These are phyloP conservation scores for Buceros bicornis DNA, from an alignment of 2,797 vertebrate species.

Conservation along the genomic window DNA sequence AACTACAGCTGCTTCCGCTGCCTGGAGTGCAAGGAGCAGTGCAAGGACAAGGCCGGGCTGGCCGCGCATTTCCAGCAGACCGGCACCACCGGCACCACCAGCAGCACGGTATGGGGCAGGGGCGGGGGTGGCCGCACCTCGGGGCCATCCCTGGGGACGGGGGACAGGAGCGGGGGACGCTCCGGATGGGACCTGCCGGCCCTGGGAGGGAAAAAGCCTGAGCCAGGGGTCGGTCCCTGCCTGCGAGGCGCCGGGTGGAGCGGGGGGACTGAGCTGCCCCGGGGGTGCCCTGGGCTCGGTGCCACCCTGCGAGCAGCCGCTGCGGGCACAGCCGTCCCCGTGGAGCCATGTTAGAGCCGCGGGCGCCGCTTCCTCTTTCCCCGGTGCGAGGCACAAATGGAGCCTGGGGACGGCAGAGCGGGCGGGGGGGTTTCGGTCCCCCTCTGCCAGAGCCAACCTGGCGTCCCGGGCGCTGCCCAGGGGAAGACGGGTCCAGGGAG, in stretches of 20 bases:
- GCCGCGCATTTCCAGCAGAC: slow-evolving; percentile 91
- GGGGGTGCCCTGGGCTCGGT: fast-evolving
- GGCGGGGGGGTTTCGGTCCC: neutral
- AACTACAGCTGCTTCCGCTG: slow-evolving; percentile 85
- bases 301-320: neutral
- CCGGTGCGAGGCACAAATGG: neutral
- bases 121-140: fast-evolving
- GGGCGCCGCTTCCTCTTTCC: neutral
- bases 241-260: fast-evolving
- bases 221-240: fast-evolving
- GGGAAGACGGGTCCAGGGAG: neutral
- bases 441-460: fast-evolving
- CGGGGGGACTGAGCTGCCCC: neutral
- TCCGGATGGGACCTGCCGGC: neutral
- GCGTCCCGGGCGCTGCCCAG: fast-evolving
- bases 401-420: neutral
- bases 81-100: neutral
- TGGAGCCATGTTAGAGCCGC: neutral
- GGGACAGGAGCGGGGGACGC: neutral
- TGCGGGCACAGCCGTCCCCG: neutral
- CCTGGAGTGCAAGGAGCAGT: slow-evolving; percentile 90
- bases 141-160: neutral
- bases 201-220: neutral
- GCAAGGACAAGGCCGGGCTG: slow-evolving; percentile 88
- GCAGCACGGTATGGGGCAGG: slow-evolving; percentile 47